phyloP scores from a whole-genome alignment of 1,140 invertebrate species.

The Dendroctonus ponderosae region DNA sequence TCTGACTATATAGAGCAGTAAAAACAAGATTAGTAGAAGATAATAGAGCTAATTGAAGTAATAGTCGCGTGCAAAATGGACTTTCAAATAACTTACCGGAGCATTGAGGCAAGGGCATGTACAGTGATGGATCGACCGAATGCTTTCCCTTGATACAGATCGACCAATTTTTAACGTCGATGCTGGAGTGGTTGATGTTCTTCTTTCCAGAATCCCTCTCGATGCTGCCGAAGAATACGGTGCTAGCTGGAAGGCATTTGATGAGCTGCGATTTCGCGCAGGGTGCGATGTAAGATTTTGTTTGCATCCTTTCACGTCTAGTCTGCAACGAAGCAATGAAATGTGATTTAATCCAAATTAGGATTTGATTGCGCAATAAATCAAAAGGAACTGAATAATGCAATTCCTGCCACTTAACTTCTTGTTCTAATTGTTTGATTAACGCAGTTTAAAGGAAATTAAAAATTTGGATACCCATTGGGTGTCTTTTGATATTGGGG shows the following conservation, averaged over 20 bases:
- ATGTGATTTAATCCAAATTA: background rate
- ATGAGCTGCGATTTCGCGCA: constrained; percentile 55
- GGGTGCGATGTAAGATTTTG: constrained; percentile 53
- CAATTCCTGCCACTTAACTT: too few species aligned
- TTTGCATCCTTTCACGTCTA: constrained; percentile 56
- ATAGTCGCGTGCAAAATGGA: too few species aligned
- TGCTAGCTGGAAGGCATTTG: constrained; percentile 60
- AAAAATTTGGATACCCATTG: too few species aligned
- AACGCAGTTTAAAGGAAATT: too few species aligned
- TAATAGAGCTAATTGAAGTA: too few species aligned
- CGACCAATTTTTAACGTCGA: constrained; percentile 70
- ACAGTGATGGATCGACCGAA: constrained; percentile 64
- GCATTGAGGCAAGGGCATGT: constrained; percentile 55
- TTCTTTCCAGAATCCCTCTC: constrained; percentile 60
- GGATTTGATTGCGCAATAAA: background rate
- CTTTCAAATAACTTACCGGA: constrained; percentile 43
- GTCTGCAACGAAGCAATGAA: constrained; percentile 44
- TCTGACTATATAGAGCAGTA: too few species aligned
- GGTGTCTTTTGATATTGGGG: too few species aligned
- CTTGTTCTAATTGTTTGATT: too few species aligned
- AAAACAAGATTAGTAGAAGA: too few species aligned
- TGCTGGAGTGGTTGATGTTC: constrained; percentile 73
- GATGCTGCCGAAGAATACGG: constrained; percentile 48
- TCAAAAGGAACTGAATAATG: background rate
- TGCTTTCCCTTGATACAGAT: constrained; percentile 71